Evolutionary conservation across 2,797 vertebrate genomes (phyloP).

Genomic region (Neosalanx taihuensis): DNA sequence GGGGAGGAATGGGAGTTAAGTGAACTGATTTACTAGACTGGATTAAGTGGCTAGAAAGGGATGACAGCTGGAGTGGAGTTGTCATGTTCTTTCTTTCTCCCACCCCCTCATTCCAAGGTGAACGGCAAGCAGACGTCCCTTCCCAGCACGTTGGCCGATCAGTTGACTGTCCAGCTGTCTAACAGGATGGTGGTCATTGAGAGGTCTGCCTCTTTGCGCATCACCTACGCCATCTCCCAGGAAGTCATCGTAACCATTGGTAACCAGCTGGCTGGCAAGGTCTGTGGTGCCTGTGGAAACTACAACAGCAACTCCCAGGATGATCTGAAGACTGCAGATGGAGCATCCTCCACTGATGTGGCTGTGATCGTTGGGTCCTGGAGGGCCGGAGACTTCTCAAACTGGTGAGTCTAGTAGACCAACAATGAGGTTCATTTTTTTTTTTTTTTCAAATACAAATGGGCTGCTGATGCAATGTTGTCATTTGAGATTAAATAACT

Average conservation of each 20-base stretch:
- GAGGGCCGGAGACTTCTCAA: slow-evolving; percentile 71
- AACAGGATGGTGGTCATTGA: slow-evolving; percentile 56
- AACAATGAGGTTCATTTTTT: not conserved
- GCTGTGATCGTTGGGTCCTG: slow-evolving; percentile 61
- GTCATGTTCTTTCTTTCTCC: not conserved
- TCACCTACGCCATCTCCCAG: slow-evolving; percentile 60
- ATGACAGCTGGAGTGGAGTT: not conserved
- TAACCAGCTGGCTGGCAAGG: slow-evolving; percentile 42
- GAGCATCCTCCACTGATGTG: slow-evolving; percentile 45
- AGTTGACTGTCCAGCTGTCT: slow-evolving; percentile 51
- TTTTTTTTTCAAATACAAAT: not conserved
- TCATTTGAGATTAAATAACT: not conserved
- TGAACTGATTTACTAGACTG: not conserved
- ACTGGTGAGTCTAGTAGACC: slow-evolving; percentile 69
- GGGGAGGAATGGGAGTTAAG: not conserved
- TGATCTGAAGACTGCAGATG: slow-evolving; percentile 58
- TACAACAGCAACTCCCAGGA: slow-evolving; percentile 66
- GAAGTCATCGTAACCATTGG: slow-evolving; percentile 59
- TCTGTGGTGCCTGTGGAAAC: slow-evolving; percentile 80
- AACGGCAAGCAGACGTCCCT: slow-evolving; percentile 68
- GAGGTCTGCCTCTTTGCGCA: slow-evolving; percentile 51
- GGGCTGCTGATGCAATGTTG: not conserved
- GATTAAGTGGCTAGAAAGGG: not conserved
- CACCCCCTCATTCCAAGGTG: slow-evolving; percentile 53
- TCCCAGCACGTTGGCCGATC: slow-evolving; percentile 48